A percentile compares a stretch with the other conserved stretches of the same genome.
Conservation (phyloP, 2,797 vertebrate species). For the Eutrigla gurnardus region DNA sequence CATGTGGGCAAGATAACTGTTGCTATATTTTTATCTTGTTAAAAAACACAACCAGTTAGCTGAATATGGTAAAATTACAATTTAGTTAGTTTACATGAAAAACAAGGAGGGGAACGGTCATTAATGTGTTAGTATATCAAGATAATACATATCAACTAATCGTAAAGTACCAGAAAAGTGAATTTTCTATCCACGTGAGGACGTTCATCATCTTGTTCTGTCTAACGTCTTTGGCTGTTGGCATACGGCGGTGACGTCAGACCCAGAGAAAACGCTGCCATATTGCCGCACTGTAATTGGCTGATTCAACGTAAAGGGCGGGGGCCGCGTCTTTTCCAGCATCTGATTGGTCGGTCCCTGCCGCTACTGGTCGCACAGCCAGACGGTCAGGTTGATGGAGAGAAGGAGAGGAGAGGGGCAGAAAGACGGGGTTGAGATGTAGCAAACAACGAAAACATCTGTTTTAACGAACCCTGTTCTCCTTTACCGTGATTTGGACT, state of each 20-base stretch:
- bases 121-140: neutral
- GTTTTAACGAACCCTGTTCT: neutral
- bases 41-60: neutral
- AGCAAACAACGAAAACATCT: conserved; percentile 16
- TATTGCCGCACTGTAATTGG: conserved; percentile 46
- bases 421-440: conserved; percentile 15
- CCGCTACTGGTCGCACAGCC: conserved; percentile 8
- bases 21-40: neutral
- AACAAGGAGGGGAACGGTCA: neutral
- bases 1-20: neutral
- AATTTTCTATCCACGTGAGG: neutral
- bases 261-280: neutral
- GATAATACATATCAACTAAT: neutral
- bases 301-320: conserved; percentile 1
- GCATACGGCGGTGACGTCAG: conserved; percentile 42
- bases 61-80: neutral
- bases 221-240: conserved; percentile 28
- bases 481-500: accelerated
- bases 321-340: accelerated
- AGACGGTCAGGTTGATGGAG: conserved; percentile 63
- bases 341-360: conserved; percentile 38
- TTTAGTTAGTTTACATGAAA: neutral
- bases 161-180: neutral
- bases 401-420: neutral
- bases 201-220: neutral